Conservation (phyloP, 2,113 vertebrate species). For the Tupaia tana region DNA sequence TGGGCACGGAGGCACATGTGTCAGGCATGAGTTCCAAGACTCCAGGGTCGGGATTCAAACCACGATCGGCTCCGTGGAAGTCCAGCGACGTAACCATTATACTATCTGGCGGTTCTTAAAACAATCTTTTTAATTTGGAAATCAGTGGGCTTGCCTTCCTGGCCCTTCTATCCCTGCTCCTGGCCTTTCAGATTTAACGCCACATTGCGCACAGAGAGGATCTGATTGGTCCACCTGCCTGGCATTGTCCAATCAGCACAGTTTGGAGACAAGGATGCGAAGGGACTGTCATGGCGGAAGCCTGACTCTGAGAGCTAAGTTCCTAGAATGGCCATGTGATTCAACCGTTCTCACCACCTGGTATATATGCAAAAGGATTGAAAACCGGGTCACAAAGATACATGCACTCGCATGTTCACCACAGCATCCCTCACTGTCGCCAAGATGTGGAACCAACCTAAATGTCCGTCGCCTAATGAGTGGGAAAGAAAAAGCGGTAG, state of each 20-base stretch:
- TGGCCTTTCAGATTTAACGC: background rate
- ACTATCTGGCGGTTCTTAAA: no score
- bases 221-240: background rate
- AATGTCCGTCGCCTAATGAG: background rate
- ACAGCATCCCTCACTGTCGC: background rate
- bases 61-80: no score
- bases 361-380: background rate
- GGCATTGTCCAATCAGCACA: background rate
- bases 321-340: background rate
- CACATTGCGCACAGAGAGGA: fast-evolving
- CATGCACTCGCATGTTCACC: background rate
- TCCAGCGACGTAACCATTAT: no score
- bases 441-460: background rate
- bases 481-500: background rate
- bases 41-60: no score
- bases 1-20: no score
- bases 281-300: background rate
- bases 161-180: background rate
- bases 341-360: background rate
- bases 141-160: background rate
- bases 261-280: fast-evolving
- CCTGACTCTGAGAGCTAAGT: background rate
- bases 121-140: no score
- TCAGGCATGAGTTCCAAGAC: no score
- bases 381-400: background rate